Conservation (phyloP, 2,113 vertebrate genomes). For the Brachionichthys hirsutus region DNA sequence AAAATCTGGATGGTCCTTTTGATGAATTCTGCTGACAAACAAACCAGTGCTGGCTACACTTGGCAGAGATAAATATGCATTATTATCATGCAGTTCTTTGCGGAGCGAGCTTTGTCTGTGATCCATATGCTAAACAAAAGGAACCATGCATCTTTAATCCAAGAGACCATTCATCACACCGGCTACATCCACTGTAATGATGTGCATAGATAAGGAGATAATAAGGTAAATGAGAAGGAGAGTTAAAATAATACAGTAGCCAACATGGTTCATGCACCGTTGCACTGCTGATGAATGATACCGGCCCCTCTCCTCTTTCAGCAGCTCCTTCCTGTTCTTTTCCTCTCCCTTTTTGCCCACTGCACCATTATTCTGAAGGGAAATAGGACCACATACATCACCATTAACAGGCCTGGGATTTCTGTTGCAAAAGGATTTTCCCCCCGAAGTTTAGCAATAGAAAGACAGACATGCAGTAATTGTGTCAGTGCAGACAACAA, state of each 20-base stretch:
- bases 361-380: constrained; percentile 1
- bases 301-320: constrained; percentile 34
- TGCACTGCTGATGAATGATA: constrained; percentile 69
- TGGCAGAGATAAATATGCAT: too few relatives aligned
- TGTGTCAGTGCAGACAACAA: constrained; percentile 1
- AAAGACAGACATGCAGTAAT: not conserved
- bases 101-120: too few relatives aligned
- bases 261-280: constrained; percentile 60
- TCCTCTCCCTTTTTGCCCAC: constrained; percentile 7
- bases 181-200: constrained; percentile 62
- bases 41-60: too few relatives aligned
- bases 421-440: not conserved
- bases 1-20: too few relatives aligned
- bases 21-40: too few relatives aligned
- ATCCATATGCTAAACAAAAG: constrained; percentile 61
- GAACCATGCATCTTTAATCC: constrained; percentile 61
- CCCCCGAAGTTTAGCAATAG: not conserved
- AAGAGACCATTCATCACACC: constrained; percentile 67
- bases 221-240: constrained; percentile 72
- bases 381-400: not conserved
- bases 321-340: constrained; percentile 24
- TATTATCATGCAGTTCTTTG: too few relatives aligned
- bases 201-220: constrained; percentile 69
- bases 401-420: constrained; percentile 2
- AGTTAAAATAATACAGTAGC: constrained; percentile 67